phyloP scores from a whole-genome alignment of 2,797 vertebrate genomes.

The Myioborus melanocephalus region DNA sequence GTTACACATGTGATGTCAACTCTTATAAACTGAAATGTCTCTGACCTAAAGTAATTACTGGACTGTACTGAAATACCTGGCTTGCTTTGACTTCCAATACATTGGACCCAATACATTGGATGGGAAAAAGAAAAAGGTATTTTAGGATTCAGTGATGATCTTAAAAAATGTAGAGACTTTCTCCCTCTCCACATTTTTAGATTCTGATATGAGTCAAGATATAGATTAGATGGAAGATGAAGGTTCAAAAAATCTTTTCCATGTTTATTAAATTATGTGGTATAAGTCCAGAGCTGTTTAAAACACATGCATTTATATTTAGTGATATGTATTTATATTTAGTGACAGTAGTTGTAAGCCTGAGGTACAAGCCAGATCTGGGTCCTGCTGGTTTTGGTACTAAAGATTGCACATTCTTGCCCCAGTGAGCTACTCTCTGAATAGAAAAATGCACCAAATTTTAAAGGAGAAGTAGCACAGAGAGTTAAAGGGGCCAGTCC shows the following conservation, averaged over 20 bases:
- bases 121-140: background rate
- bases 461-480: background rate
- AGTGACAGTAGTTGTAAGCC: background rate
- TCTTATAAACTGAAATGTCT: background rate
- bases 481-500: background rate
- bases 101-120: background rate
- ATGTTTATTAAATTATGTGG: background rate
- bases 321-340: background rate
- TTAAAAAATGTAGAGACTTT: background rate
- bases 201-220: fast-evolving
- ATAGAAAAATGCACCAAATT: background rate
- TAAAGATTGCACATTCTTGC: background rate
- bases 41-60: background rate
- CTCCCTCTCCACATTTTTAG: background rate
- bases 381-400: background rate
- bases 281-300: background rate
- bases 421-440: background rate
- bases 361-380: background rate
- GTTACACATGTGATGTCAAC: background rate
- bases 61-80: background rate
- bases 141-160: background rate
- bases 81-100: background rate
- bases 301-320: background rate
- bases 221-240: background rate
- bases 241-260: background rate